These are phyloP conservation scores for Ectropis crepuscularia DNA, from an alignment of 2,888 invertebrate species.

Conservation along the genomic window DNA sequence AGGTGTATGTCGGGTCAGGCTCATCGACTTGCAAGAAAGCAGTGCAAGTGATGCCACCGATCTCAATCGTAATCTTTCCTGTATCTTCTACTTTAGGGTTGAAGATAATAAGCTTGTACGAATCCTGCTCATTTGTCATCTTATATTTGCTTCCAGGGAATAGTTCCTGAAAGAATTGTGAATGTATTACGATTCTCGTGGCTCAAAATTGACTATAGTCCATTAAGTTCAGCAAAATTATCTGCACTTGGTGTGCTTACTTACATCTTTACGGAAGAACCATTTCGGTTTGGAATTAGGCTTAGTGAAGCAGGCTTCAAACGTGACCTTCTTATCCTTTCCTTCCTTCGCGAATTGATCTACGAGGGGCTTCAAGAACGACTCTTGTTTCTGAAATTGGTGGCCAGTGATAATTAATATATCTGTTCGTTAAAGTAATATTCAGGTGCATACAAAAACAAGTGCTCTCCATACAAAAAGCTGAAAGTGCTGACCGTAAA, in stretches of 20 bases:
- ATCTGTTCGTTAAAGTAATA: conserved; percentile 38
- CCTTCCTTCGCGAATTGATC: conserved; percentile 98
- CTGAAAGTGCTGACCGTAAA: conserved; percentile 73
- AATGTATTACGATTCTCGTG: too few relatives aligned
- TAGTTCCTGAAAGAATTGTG: conserved; percentile 88
- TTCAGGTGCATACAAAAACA: conserved; percentile 69
- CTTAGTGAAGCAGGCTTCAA: conserved; percentile 98
- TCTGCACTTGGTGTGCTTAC: conserved; percentile 61
- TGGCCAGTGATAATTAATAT: conserved; percentile 57
- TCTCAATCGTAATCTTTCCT: conserved; percentile 98
- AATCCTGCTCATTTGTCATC: conserved; percentile 96
- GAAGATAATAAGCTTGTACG: conserved; percentile 95
- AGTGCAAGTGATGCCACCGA: conserved; percentile 94
- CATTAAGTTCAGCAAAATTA: too few relatives aligned
- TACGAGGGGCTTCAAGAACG: conserved; percentile 96
- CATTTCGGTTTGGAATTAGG: conserved; percentile 97
- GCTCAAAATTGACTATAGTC: too few relatives aligned
- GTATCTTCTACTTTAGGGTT: conserved; percentile 98
- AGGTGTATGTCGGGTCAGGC: conserved; percentile 97
- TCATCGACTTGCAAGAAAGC: conserved; percentile 98
- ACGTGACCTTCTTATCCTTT: conserved; percentile 97
- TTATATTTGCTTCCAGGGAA: conserved; percentile 98
- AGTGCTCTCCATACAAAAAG: conserved; percentile 79
- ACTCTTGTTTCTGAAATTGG: conserved; percentile 93
- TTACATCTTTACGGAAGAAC: conserved; percentile 96